Evolutionary conservation across 2,113 vertebrate species (phyloP), one percentile per base, ranked within the genome.

Genomic region (Pollimyrus isidori): DNA sequence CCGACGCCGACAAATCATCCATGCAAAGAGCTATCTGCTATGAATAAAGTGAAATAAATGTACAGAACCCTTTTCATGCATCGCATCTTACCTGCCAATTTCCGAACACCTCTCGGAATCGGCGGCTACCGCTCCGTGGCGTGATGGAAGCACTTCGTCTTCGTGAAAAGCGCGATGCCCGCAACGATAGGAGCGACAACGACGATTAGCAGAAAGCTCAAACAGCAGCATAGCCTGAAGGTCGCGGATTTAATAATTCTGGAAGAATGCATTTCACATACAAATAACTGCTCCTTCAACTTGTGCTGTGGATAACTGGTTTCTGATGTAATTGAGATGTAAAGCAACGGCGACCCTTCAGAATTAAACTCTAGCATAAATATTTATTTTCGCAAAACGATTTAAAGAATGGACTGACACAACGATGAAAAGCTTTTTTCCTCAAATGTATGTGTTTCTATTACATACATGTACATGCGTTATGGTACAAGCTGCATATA

Each of bases 121-220:
- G 0, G 96, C 96, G 30, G 96, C 94, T 87, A 96, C 95, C 0
- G 96, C 95, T 0, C 91, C 95, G 0, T 90, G 92, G 45, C 95
- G 0, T 90, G 92, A 48, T 88, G 50, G 84, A 94, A 35, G 1
- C 89, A 90, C 89, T 48, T 65, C 23, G 6, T n/a, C 7, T 35
- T 82, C 5, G 21, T n/a, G 17, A 90, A 11, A 15, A 91, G 1
- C 42, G 89, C 15, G 6, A 87, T 21, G 26, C 87, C 88, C 52
- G 91, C 1, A 35, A 26, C 58, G 53, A 92, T 69, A 4, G 90
- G 10, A 4, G 45, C 80, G 13, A 13, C 73, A 4, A 19, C 19
- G 82, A 52, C 88, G n/a, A 89, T 2, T 6, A 90, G 80, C 48
- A 89, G 39, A 35, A 90, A 21, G 42, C 85, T 88, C 45, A 91